A percentile compares a stretch with the other conserved stretches of the same genome.
phyloP scores from a whole-genome alignment of 2,797 vertebrate species.

The Sparidentex hasta region DNA sequence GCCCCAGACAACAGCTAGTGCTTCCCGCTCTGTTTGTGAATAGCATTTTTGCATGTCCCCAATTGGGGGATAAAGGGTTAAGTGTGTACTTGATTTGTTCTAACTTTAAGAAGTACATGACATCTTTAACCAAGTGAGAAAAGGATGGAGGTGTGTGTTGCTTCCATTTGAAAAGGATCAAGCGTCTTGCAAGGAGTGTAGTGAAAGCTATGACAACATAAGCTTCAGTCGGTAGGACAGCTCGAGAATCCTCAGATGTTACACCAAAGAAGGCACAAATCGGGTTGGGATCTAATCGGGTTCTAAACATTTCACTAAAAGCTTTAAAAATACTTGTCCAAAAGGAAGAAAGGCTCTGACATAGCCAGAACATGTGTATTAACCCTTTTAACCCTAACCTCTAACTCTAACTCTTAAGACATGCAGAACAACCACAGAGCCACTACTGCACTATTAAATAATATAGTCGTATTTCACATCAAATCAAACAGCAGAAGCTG shows the following conservation, averaged over 20 bases:
- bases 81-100: not conserved
- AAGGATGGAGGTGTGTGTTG: not conserved
- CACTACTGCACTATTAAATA: too few species aligned
- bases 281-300: not conserved
- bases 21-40: slow-evolving; percentile 56
- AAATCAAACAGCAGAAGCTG: too few species aligned
- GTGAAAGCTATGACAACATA: not conserved
- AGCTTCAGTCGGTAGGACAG: not conserved
- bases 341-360: too few species aligned
- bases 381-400: too few species aligned
- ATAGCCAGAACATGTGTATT: too few species aligned
- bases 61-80: too few species aligned
- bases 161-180: not conserved
- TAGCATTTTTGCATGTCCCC: slow-evolving; percentile 39
- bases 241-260: not conserved
- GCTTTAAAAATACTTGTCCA: too few species aligned
- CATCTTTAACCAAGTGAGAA: not conserved
- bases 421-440: too few species aligned
- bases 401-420: too few species aligned
- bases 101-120: not conserved
- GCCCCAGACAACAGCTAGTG: slow-evolving; percentile 54
- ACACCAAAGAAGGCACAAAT: not conserved
- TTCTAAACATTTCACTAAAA: not conserved
- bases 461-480: too few species aligned
- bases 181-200: not conserved